Percentiles rank a stretch among this genome's conserved stretches.
Conservation (phyloP, 1,140 invertebrate genomes). For the Helicoverpa armigera region DNA sequence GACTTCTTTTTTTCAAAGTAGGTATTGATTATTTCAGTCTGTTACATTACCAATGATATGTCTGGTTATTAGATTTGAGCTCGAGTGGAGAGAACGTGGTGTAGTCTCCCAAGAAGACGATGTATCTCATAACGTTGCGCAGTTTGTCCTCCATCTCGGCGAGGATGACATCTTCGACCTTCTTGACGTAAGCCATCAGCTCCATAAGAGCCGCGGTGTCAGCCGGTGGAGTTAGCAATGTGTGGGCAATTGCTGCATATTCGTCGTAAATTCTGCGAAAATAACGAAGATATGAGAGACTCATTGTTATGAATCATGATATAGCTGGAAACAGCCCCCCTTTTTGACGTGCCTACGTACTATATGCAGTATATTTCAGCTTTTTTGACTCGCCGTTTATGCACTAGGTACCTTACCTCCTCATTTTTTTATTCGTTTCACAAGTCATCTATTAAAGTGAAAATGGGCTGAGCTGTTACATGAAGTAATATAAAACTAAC, state of each 20-base stretch:
- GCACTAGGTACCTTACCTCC: too few relatives aligned
- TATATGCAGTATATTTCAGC: too few relatives aligned
- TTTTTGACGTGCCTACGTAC: too few relatives aligned
- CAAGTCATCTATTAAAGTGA: too few relatives aligned
- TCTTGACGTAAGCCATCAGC: slow-evolving; percentile 92
- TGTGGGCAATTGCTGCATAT: slow-evolving; percentile 93
- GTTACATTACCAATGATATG: slow-evolving; percentile 91
- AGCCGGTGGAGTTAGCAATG: slow-evolving; percentile 91
- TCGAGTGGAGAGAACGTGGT: slow-evolving; percentile 92
- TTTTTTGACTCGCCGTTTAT: too few relatives aligned
- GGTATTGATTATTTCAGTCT: not conserved
- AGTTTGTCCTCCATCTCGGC: slow-evolving; percentile 92
- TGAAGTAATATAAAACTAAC: slow-evolving; percentile 85
- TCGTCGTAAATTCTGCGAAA: slow-evolving; percentile 92
- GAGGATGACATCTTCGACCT: slow-evolving; percentile 91
- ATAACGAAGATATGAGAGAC: slow-evolving; percentile 32
- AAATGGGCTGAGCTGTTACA: too few relatives aligned
- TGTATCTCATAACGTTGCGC: slow-evolving; percentile 89
- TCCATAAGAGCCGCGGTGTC: slow-evolving; percentile 95
- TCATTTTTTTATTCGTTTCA: too few relatives aligned
- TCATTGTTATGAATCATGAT: too few relatives aligned
- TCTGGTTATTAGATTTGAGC: slow-evolving; percentile 94
- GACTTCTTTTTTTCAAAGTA: not conserved
- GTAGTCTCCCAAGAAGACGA: slow-evolving; percentile 93
- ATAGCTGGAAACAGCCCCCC: too few relatives aligned